Percentiles rank a stretch among this genome's conserved stretches.
phyloP scores from a whole-genome alignment of 2,797 vertebrate species.

The Dromococcyx pavoninus region DNA sequence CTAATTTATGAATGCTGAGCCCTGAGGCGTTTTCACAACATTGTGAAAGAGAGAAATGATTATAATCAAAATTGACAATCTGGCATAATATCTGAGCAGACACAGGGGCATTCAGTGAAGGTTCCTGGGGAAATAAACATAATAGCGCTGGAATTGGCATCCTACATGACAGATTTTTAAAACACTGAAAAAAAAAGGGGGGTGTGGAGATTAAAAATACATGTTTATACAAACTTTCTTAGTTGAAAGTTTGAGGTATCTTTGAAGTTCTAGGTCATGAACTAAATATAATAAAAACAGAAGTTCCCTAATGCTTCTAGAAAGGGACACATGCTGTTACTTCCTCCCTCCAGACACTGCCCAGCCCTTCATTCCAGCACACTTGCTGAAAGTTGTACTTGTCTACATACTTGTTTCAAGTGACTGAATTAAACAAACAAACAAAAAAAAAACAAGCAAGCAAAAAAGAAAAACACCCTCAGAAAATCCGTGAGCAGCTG shows the following conservation, averaged over 20 bases:
- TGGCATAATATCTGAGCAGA: slow-evolving; percentile 48
- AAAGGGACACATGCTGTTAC: neutral
- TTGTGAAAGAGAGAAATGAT: slow-evolving; percentile 39
- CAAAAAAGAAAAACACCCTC: no score
- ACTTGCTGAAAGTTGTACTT: neutral
- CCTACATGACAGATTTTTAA: neutral
- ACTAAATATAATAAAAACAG: neutral
- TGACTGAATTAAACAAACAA: neutral
- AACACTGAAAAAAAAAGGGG: neutral
- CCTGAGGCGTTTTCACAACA: slow-evolving; percentile 56
- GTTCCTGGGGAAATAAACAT: slow-evolving; percentile 56
- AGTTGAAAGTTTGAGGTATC: neutral
- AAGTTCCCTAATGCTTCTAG: neutral
- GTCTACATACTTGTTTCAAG: neutral
- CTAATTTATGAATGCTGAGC: slow-evolving; percentile 67
- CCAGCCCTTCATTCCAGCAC: neutral
- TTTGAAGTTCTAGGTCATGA: neutral
- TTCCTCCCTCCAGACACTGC: neutral
- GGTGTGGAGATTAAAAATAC: neutral
- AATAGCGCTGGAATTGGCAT: slow-evolving; percentile 36
- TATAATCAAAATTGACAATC: slow-evolving; percentile 69
- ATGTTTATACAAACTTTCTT: neutral
- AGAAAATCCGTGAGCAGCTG: neutral
- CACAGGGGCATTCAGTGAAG: slow-evolving; percentile 5
- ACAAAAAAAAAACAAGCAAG: no score